phyloP scores from a whole-genome alignment of 2,888 invertebrate species.

The Eristalis pertinax region DNA sequence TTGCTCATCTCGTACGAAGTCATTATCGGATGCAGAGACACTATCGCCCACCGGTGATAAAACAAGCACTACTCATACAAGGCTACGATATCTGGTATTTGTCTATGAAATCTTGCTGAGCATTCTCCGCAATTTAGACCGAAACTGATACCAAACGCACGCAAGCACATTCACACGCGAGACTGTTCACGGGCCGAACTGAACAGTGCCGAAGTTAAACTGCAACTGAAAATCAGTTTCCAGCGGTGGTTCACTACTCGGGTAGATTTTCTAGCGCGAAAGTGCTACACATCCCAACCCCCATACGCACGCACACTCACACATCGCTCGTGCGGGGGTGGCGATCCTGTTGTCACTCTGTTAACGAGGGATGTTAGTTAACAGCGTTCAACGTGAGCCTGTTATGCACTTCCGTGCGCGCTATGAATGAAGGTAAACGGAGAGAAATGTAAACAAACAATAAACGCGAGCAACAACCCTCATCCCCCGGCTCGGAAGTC shows the following conservation, averaged over 20 bases:
- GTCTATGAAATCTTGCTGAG: background rate
- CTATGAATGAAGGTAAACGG: conserved; percentile 48
- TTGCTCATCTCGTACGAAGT: conserved; percentile 38
- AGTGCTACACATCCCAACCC: conserved; percentile 42
- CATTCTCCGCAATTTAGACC: background rate
- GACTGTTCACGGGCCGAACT: conserved; percentile 30
- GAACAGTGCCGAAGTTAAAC: conserved; percentile 55
- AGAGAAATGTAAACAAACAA: conserved; percentile 68
- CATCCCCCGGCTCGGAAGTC: conserved; percentile 3
- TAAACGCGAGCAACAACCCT: conserved; percentile 36
- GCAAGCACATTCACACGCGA: background rate
- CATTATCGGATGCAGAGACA: conserved; percentile 20
- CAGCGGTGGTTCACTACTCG: conserved; percentile 21
- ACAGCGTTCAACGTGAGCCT: conserved; percentile 33
- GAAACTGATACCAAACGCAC: background rate
- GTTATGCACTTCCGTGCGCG: conserved; percentile 36
- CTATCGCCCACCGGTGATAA: background rate
- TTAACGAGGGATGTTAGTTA: conserved; percentile 54
- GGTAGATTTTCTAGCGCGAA: conserved; percentile 61
- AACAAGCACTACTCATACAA: background rate
- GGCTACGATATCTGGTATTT: background rate
- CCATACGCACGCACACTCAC: background rate
- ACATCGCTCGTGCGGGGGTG: background rate
- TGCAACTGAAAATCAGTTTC: conserved; percentile 54
- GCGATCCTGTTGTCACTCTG: conserved; percentile 44